Evolutionary conservation across 2,797 vertebrate species (phyloP), one percentile per base, ranked within the genome.

Genomic region (Rallus crepitans): DNA sequence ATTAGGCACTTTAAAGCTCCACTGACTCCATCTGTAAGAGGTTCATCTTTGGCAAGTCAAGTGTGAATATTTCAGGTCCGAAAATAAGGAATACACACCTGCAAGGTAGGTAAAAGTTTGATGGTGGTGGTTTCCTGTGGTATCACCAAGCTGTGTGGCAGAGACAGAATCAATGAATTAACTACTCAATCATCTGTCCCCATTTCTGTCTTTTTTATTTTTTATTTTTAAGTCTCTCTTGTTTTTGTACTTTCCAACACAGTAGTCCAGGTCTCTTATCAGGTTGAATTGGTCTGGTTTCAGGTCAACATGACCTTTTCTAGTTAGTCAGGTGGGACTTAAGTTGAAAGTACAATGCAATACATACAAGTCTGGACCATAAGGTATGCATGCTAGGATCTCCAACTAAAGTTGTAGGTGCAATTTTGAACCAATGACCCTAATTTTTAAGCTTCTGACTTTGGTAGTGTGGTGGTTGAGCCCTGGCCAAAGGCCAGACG

Each of bases 181-280:
- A 8, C 47, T 69, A 5, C 24, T 35, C 12, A 11, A 55, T 75
- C 20, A 61, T 56, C 31, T 37, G 8, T 13, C 16, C 15, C 2
- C 6, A 9, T 4, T 0, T 3, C 17, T 6, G 7, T 4, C 18
- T 1, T 4, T 11, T 18, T 11, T 30, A 15, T 52, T 21, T 63
- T n/a, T 48, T 9, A 48, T 65, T 45, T 7, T 21, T 8, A 12
- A 59, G 14, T 63, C 6, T 71, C 15, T 53, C 2, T 66, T 87
- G 31, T 5, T 73, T 57, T 71, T 56, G 3, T 79, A 12, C 40
- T 17, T 79, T 76, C 27, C 20, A 56, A 18, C 4, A 50, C 15
- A 55, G 6, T 75, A 70, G n/a, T 53, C 16, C 12, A 63, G 9
- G 28, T 33, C 25, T 70, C 37, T 71, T 42, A 56, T 9, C 11